Evolutionary conservation across 2,797 vertebrate species (phyloP), one percentile per base, ranked within the genome.

Genomic region (Tapera naevia): DNA sequence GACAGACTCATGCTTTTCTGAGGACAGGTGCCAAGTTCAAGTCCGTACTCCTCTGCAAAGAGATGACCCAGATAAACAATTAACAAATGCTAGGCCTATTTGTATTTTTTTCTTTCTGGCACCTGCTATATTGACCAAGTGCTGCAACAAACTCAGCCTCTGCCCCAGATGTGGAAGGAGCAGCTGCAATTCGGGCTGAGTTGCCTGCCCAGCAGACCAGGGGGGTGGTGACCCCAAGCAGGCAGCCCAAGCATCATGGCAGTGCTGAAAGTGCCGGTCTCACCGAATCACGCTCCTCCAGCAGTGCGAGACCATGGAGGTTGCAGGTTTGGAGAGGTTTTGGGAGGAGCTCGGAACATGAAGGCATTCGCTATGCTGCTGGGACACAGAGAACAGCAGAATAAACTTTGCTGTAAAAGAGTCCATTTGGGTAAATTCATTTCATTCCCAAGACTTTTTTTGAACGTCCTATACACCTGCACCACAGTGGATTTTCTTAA

Each of bases 21-120:
- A 53, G 75, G 16, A 18, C 73, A 25, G 69, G 54, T 80, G 96
- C 96, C 97, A 96, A 95, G 75, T 76, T 94, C 86, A 94, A 91
- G 84, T 86, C 94, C 93, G 71, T 78, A 53, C 37, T 41, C 35
- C 74, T 83, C 73, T 39, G 57, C 0, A 0, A 85, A 84, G 56
- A 75, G 94, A 79, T 94, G 58, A 91, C 54, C 35, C 65, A 71
- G n/a, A 92, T 72, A 88, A 80, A 93, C 13, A 37, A 72, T 46
- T 66, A 32, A 33, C 70, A 62, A 60, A 93, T 89, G 95, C 85
- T 95, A 92, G 13, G 17, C 18, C 32, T 11, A 19, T 37, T 89
- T 93, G 76, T 80, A 61, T 2, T n/a, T 61, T 72, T 64, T 54
- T n/a, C 32, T 78, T 95, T 90, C 64, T 78, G 71, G 50, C 95